Percentiles rank a stretch among this genome's conserved stretches.
These are phyloP conservation scores for Stenichneumon culpator DNA, from an alignment of 2,888 invertebrate genomes.

Conservation along the genomic window DNA sequence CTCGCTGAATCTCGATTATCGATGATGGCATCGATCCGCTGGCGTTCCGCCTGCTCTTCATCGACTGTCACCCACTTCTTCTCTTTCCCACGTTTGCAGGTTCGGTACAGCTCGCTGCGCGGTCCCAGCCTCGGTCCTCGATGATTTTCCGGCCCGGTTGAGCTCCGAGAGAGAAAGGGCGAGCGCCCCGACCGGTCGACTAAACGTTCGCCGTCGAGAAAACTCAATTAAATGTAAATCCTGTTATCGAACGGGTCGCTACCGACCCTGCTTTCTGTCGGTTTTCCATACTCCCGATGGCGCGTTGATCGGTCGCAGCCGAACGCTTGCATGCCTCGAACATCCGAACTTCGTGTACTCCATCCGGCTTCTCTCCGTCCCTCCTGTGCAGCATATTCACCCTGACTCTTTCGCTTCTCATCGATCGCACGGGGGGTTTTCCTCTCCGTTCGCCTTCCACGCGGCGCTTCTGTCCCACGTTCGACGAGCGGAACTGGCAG, in stretches of 20 bases:
- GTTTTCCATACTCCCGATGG: conserved; percentile 25
- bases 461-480: conserved; percentile 24
- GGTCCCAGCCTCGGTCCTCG: conserved; percentile 15
- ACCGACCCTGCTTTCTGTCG: conserved; percentile 31
- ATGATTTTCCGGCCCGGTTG: conserved; percentile 53
- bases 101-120: neutral
- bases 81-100: conserved; percentile 27
- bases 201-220: conserved; percentile 45
- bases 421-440: conserved; percentile 24
- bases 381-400: neutral
- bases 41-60: conserved; percentile 38
- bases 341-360: conserved; percentile 24
- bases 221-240: conserved; percentile 66
- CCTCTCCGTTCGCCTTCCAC: conserved; percentile 22
- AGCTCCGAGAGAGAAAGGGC: conserved; percentile 19
- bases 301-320: conserved; percentile 21
- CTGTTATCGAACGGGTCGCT: conserved; percentile 44
- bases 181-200: conserved; percentile 6
- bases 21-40: conserved; percentile 44
- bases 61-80: conserved; percentile 58
- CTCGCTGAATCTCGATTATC: conserved; percentile 61
- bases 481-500: conserved; percentile 42
- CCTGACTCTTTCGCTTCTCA: conserved; percentile 23
- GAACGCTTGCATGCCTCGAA: conserved; percentile 14
- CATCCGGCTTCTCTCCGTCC: neutral